Evolutionary conservation across 1,140 invertebrate genomes (phyloP).

Genomic region (Meloidogyne hapla): DNA sequence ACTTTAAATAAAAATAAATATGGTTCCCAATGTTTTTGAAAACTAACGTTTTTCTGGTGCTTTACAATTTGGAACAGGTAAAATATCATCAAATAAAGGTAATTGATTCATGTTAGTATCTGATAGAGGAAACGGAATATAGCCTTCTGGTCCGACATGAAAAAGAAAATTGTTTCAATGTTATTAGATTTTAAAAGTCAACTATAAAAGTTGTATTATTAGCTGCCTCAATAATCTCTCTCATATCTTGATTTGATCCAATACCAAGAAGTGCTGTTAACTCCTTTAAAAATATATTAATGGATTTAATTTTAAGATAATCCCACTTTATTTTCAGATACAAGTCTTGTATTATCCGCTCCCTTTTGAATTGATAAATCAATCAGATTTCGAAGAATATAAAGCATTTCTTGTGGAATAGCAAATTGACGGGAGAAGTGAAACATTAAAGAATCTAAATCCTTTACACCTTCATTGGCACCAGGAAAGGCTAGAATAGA

Average conservation of each 20-base stretch:
- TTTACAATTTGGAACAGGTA: not conserved
- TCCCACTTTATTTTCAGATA: not conserved
- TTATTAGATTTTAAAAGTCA: not conserved
- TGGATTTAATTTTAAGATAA: not conserved
- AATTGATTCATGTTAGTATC: not conserved
- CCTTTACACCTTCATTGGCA: constrained; percentile 2
- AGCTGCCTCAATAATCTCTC: not conserved
- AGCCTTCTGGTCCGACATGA: not conserved
- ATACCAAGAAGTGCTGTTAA: constrained; percentile 6
- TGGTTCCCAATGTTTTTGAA: not conserved
- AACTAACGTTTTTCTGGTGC: not conserved
- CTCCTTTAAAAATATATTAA: not conserved
- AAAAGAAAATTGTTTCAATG: not conserved
- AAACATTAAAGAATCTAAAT: constrained; percentile 1
- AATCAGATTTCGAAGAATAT: constrained; percentile 8
- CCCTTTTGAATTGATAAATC: constrained; percentile 2
- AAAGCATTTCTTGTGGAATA: not conserved
- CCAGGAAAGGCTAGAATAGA: not conserved
- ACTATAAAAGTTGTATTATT: not conserved
- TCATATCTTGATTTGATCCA: not conserved
- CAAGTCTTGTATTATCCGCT: not conserved
- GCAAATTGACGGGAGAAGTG: constrained; percentile 4
- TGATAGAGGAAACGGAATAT: not conserved
- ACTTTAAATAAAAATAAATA: not conserved
- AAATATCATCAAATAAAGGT: constrained; percentile 1